Conservation (phyloP, 1,140 invertebrate genomes). For the Ceratina japonica region DNA sequence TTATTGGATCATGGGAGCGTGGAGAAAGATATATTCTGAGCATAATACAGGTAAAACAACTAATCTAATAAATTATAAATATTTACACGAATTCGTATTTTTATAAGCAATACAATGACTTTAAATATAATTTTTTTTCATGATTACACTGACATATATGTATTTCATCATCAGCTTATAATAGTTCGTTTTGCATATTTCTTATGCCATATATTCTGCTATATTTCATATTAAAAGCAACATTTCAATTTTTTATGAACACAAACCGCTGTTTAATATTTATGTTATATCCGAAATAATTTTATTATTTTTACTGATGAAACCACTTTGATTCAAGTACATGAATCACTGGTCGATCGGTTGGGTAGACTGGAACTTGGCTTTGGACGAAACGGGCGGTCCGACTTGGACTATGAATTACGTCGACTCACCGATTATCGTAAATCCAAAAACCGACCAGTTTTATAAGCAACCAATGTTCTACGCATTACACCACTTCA, state of each 20-base stretch:
- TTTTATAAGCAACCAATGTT: slow-evolving; percentile 95
- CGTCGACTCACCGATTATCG: slow-evolving; percentile 90
- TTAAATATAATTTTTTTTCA: no score
- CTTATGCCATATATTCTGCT: no score
- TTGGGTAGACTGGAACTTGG: slow-evolving; percentile 96
- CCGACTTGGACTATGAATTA: slow-evolving; percentile 90
- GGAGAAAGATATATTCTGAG: slow-evolving; percentile 85
- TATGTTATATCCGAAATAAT: no score
- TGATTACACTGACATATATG: no score
- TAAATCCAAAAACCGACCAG: slow-evolving; percentile 83
- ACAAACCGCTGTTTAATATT: no score
- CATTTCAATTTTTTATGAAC: no score
- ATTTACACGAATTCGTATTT: no score
- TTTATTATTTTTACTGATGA: not conserved
- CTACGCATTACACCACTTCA: slow-evolving; percentile 93
- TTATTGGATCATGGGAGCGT: slow-evolving; percentile 87
- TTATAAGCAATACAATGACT: no score
- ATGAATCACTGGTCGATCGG: slow-evolving; percentile 85
- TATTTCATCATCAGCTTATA: no score
- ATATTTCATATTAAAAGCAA: no score
- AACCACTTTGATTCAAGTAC: slow-evolving; percentile 81
- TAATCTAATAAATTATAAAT: not conserved
- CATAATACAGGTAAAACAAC: slow-evolving; percentile 82
- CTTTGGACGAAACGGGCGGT: slow-evolving; percentile 87
- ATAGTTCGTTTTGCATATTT: no score